A percentile compares a stretch with the other conserved stretches of the same genome.
Evolutionary conservation across 2,888 invertebrate species (phyloP).

Genomic region (Syritta pipiens): DNA sequence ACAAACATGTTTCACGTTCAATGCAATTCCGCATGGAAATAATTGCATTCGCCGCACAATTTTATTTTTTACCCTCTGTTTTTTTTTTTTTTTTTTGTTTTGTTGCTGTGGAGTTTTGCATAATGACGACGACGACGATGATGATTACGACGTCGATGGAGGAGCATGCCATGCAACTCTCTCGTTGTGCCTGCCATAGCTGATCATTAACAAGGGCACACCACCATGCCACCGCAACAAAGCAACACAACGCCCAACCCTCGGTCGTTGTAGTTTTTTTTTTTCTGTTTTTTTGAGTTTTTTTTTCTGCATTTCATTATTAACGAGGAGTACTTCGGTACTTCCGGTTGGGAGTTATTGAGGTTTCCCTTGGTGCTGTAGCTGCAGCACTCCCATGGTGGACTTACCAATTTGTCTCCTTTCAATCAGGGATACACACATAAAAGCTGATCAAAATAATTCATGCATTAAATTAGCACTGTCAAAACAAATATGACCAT

Average conservation of each 20-base stretch:
- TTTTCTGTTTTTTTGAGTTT: background rate
- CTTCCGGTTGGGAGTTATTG: constrained; percentile 55
- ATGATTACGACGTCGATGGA: too few species aligned
- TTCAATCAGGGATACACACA: constrained; percentile 51
- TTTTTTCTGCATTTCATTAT: constrained; percentile 31
- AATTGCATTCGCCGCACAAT: constrained; percentile 33
- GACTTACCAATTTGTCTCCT: constrained; percentile 59
- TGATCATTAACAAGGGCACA: constrained; percentile 55
- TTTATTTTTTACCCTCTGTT: background rate
- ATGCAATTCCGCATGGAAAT: constrained; percentile 32
- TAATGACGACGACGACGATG: too few species aligned
- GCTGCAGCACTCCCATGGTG: constrained; percentile 21
- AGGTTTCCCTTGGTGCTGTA: constrained; percentile 22
- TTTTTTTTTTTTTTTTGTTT: too few species aligned
- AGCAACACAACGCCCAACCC: constrained; percentile 36
- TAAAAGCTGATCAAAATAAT: constrained; percentile 58
- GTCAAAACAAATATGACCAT: constrained; percentile 67
- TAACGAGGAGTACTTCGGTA: constrained; percentile 43
- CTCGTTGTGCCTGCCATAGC: constrained; percentile 18
- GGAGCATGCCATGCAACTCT: background rate
- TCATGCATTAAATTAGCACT: constrained; percentile 69
- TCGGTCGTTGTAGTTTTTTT: constrained; percentile 4
- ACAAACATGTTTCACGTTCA: constrained; percentile 50
- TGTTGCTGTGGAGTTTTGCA: constrained; percentile 33
- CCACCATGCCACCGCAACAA: constrained; percentile 2